Conservation (phyloP, 2,888 invertebrate genomes). For the Auanema freiburgensis region DNA sequence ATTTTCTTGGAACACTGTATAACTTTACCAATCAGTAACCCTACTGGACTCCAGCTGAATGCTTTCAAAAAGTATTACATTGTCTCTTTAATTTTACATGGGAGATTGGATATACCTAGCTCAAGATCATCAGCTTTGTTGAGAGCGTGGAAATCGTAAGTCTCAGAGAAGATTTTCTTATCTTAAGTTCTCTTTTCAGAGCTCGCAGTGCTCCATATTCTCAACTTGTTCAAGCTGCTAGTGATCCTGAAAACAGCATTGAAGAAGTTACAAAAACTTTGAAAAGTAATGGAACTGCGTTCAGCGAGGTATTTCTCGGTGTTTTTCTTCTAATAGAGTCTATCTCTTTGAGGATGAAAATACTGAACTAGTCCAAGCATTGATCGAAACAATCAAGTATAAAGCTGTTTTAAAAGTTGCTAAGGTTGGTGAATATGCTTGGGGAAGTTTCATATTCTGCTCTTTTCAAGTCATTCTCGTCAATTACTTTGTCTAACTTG, state of each 20-base stretch:
- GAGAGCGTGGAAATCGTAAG: constrained; percentile 14
- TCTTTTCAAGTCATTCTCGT: constrained; percentile 13
- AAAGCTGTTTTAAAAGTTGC: constrained; percentile 30
- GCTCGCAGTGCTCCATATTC: neutral
- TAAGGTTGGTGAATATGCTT: constrained; percentile 17
- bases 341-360: constrained; percentile 27
- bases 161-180: too few species aligned
- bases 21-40: constrained; percentile 17
- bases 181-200: too few species aligned
- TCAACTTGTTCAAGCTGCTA: neutral
- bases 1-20: constrained; percentile 24
- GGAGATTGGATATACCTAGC: neutral
- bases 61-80: constrained; percentile 36
- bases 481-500: constrained; percentile 9
- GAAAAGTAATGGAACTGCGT: neutral
- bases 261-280: constrained; percentile 7
- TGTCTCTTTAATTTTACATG: constrained; percentile 16
- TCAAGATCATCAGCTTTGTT: constrained; percentile 9
- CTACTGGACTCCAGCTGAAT: constrained; percentile 25
- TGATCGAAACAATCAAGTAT: constrained; percentile 25
- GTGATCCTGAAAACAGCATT: neutral
- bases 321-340: neutral
- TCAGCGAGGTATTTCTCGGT: neutral
- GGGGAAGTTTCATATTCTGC: neutral
- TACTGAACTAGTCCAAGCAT: constrained; percentile 22